Evolutionary conservation across 2,888 invertebrate genomes (phyloP).

Genomic region (Elegia similella): DNA sequence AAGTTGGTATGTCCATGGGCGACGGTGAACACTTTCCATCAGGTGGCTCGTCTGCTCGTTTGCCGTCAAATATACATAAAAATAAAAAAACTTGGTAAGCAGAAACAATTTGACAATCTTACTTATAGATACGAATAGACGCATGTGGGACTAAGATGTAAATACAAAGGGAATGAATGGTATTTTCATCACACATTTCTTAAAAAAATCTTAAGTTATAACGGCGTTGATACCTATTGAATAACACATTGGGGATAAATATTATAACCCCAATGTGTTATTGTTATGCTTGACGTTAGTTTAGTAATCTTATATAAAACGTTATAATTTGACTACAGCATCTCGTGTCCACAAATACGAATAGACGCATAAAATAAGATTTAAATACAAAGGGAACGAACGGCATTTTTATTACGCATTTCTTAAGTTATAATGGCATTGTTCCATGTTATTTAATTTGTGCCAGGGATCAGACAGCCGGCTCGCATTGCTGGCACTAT

Average conservation of each 20-base stretch:
- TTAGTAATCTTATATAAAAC: too few relatives aligned
- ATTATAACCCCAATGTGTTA: too few relatives aligned
- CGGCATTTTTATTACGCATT: slow-evolving; percentile 24
- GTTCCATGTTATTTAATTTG: slow-evolving; percentile 41
- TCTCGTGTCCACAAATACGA: background rate
- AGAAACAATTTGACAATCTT: too few relatives aligned
- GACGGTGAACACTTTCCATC: too few relatives aligned
- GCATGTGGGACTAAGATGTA: background rate
- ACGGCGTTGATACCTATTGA: too few relatives aligned
- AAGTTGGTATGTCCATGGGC: too few relatives aligned
- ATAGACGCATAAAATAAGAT: background rate
- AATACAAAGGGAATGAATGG: slow-evolving; percentile 15
- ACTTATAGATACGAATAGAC: background rate
- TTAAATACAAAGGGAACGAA: slow-evolving; percentile 13
- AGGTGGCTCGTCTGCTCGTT: too few relatives aligned
- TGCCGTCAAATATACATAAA: too few relatives aligned
- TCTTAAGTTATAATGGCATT: slow-evolving; percentile 37
- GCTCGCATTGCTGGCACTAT: slow-evolving; percentile 27
- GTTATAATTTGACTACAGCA: background rate
- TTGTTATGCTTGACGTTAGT: too few relatives aligned
- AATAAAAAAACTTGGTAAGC: too few relatives aligned
- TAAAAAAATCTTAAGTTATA: too few relatives aligned
- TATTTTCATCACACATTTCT: slow-evolving; percentile 26
- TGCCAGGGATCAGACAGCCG: slow-evolving; percentile 24
- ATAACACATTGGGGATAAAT: too few relatives aligned